Evolutionary conservation across 2,888 invertebrate genomes (phyloP), one percentile per base, ranked within the genome.

Genomic region (Anorthoa munda): DNA sequence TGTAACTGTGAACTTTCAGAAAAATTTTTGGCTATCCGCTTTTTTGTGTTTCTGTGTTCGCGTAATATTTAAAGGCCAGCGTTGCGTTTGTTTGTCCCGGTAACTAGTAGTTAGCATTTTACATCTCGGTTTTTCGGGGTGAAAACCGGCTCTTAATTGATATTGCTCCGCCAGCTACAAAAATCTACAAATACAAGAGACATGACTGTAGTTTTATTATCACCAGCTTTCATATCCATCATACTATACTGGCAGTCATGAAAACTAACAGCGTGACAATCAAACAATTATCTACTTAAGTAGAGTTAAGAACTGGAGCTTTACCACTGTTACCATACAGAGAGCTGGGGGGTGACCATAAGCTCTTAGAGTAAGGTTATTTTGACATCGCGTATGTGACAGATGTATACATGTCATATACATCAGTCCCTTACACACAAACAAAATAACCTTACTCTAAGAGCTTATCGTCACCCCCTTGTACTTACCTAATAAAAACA

Each of bases 1-100:
- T 78, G 67, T 58, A 65, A 45, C 56, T 61, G 46, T 65, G 51
- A 73, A 71, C 12, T 70, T 71, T 58, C 45, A 11, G 53, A 31
- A 68, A 79, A 73, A 46, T 58, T 11, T 72, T 81, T 59, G 17
- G 11, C 46, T 72, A 21, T 17, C 48, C 56, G n/a, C 15, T 31
- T 81, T 69, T 66, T 61, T 2, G 11, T 26, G 46, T 51, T 21
- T 21, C 26, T 31, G 18, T 61, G 56, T 65, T 64, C 17, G 46
- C 26, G 26, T 59, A 18, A 66, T 59, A 23, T 72, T 45, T 65
- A 63, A 51, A 59, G 39, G 75, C 23, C n/a, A 17, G 15, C 13
- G 39, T 48, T 21, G n/a, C 55, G n/a, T 75, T 26, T 56, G 45
- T 75, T 73, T 75, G 23, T 63, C 7, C n/a, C 39, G 9, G 75